Conservation (phyloP, 2,113 vertebrate genomes). For the Arenaria interpres region DNA sequence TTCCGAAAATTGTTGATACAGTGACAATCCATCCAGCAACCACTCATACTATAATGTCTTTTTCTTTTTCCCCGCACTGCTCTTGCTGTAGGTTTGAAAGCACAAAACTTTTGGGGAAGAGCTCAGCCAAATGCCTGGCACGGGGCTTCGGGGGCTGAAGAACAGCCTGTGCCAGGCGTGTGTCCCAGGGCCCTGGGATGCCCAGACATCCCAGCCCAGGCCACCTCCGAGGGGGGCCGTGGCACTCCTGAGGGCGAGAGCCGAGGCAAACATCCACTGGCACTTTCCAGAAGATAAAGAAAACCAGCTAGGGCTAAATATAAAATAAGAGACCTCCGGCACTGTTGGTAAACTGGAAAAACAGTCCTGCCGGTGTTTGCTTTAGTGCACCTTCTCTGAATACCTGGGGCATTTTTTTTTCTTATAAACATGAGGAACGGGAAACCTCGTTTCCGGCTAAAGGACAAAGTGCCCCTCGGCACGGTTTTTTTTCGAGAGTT, state of each 20-base stretch:
- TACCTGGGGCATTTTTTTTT: too few species aligned
- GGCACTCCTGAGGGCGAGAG: rapidly evolving
- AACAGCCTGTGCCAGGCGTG: neutral
- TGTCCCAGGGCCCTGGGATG: neutral
- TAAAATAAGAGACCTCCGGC: neutral
- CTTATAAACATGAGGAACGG: neutral
- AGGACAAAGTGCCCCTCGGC: neutral
- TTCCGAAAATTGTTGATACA: neutral
- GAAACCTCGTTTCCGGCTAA: rapidly evolving
- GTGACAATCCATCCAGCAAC: neutral
- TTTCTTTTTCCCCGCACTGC: rapidly evolving
- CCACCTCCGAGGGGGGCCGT: rapidly evolving
- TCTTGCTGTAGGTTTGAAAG: neutral
- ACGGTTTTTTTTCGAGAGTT: rapidly evolving
- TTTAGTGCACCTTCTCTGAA: neutral
- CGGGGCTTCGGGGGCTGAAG: neutral
- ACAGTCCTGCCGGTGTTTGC: too few species aligned
- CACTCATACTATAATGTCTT: neutral
- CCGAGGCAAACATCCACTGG: neutral
- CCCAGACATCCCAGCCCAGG: neutral
- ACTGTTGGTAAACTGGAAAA: neutral
- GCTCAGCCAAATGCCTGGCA: neutral
- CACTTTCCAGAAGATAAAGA: neutral
- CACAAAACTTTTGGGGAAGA: neutral
- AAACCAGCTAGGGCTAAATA: neutral